Evolutionary conservation across 2,888 invertebrate genomes (phyloP), one percentile per base, ranked within the genome.

Genomic region (Eristalis arbustorum): DNA sequence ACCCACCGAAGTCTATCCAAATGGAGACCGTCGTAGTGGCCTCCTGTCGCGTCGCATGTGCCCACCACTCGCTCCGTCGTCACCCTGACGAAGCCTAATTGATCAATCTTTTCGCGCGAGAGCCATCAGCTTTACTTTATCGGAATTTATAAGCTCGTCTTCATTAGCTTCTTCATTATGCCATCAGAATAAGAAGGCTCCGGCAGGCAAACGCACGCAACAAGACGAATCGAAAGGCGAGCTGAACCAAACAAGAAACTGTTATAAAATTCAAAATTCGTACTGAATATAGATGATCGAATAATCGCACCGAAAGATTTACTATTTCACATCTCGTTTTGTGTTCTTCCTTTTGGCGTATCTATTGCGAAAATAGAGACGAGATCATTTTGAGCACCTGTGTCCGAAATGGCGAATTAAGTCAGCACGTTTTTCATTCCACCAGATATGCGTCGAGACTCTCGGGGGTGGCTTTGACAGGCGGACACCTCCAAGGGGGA

Each of bases 181-280:
- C 74, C 40, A 13, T 18, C 71, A 25, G 37, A 59, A 63, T 49
- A 37, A 61, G 14, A 72, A 40, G 34, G 6, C 61, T 11, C 28
- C 14, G 22, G 37, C 56, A 34, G n/a, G 6, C n/a, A 49, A 2
- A 63, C 37, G 56, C 67, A 61, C 40, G 25, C 62, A 31, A 34
- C 66, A 57, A 37, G 61, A 59, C 2, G 63, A 78, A 80, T 74
- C 13, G 62, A 23, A 25, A 25, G 25, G 25, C 25, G 3, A 25
- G 3, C 1, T 25, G 25, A 23, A 6, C 56, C 6, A 61, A 80
- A 25, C 28, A 68, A 68, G 59, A 73, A 71, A 72, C 84, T 75
- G 80, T 79, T 76, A 76, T 81, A 74, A 78, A 83, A 87, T 79
- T 83, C 75, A 72, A 68, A 72, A 72, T 78, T 79, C 83, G 75